phyloP scores from a whole-genome alignment of 2,888 invertebrate genomes.

The Rotaria sp. region DNA sequence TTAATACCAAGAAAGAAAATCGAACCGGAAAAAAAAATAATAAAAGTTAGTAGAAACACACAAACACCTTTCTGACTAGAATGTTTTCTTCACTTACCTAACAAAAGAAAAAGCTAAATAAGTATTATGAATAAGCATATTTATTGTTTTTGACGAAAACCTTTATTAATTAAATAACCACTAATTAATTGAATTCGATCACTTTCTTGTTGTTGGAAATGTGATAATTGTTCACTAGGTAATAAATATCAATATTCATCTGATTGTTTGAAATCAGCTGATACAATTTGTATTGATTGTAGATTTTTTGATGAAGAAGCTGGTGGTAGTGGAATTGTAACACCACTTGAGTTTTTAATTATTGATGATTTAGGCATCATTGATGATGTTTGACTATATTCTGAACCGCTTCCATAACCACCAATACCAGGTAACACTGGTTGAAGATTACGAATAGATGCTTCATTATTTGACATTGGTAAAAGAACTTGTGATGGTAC shows the following conservation, averaged over 20 bases:
- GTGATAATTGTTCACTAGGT: slow-evolving; percentile 10
- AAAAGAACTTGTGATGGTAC: neutral
- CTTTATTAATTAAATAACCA: neutral
- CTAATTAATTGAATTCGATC: neutral
- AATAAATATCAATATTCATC: neutral
- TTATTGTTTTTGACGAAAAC: slow-evolving; percentile 5
- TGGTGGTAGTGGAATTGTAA: neutral
- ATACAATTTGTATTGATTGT: slow-evolving; percentile 19
- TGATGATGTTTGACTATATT: neutral
- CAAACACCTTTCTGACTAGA: neutral
- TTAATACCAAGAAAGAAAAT: neutral
- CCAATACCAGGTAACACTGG: neutral
- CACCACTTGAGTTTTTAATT: neutral
- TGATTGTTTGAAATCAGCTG: neutral
- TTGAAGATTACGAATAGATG: neutral
- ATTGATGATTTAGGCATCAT: neutral
- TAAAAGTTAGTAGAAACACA: neutral
- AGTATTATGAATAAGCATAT: neutral
- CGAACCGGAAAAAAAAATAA: neutral
- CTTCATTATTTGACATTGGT: neutral
- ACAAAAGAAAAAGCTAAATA: neutral
- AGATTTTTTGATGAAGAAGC: neutral
- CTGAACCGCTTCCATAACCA: neutral
- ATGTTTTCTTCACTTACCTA: neutral
- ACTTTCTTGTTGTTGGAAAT: neutral